Conservation (phyloP, 2,888 invertebrate genomes). For the Gerris lacustris region DNA sequence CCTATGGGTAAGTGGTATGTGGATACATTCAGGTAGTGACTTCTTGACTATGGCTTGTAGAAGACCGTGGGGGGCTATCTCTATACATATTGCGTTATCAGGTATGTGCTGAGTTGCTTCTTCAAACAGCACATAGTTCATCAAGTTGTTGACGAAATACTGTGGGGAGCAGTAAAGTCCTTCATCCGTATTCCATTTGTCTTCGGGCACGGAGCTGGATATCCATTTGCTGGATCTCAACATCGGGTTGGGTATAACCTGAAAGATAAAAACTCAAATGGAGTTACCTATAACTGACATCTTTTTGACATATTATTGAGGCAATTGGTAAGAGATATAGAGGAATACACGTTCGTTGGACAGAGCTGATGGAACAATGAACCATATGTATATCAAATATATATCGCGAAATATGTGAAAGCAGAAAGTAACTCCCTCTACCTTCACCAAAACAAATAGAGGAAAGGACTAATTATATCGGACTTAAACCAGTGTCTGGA, state of each 20-base stretch:
- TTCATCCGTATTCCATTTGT: constrained; percentile 40
- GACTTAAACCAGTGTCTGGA: too few species aligned
- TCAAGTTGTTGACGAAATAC: constrained; percentile 46
- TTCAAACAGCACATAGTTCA: constrained; percentile 42
- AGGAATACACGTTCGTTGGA: too few species aligned
- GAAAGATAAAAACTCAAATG: constrained; percentile 14
- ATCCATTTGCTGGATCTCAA: constrained; percentile 44
- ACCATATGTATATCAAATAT: too few species aligned
- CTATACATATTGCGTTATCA: constrained; percentile 45
- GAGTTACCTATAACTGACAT: too few species aligned
- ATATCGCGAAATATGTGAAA: too few species aligned
- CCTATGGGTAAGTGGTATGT: constrained; percentile 45
- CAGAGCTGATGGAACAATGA: too few species aligned
- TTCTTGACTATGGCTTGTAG: constrained; percentile 49
- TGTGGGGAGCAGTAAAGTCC: constrained; percentile 42
- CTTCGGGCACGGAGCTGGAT: constrained; percentile 43
- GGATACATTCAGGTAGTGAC: constrained; percentile 41
- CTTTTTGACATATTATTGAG: too few species aligned
- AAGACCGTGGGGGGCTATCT: constrained; percentile 50
- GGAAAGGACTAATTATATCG: too few species aligned
- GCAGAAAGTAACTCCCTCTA: too few species aligned
- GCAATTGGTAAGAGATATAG: too few species aligned
- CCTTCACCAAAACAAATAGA: too few species aligned
- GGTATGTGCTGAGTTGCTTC: constrained; percentile 48
- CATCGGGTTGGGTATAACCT: constrained; percentile 39